A percentile compares a stretch with the other conserved stretches of the same genome.
Conservation (phyloP, 2,113 vertebrate species). For the Phyllostomus discolor region DNA sequence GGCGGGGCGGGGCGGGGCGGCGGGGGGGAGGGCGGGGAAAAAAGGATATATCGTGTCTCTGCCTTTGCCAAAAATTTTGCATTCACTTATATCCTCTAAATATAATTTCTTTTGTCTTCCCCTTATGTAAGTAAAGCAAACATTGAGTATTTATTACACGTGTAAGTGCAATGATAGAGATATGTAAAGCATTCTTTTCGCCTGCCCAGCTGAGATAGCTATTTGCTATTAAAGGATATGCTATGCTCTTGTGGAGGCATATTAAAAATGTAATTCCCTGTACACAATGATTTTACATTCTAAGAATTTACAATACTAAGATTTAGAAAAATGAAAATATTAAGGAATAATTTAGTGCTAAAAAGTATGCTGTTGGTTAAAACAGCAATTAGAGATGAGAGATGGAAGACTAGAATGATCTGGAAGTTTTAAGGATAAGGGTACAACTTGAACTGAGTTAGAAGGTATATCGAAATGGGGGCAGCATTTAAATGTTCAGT, state of each 20-base stretch:
- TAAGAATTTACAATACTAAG: background rate
- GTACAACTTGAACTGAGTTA: background rate
- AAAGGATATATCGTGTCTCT: background rate
- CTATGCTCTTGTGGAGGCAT: background rate
- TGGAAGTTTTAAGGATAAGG: background rate
- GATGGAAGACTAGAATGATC: background rate
- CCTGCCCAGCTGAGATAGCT: background rate
- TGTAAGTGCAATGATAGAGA: background rate
- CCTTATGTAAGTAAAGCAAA: constrained; percentile 7
- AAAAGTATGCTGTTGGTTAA: background rate
- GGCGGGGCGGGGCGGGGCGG: too few relatives aligned
- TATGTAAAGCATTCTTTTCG: background rate
- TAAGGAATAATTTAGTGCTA: background rate
- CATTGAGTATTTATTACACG: background rate
- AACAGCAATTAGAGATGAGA: background rate
- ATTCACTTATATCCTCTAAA: background rate
- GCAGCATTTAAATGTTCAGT: background rate
- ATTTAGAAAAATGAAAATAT: constrained; percentile 30
- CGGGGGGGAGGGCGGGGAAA: background rate
- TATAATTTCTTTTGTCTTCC: background rate
- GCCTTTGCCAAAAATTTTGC: background rate
- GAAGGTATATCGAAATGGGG: background rate
- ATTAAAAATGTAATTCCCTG: background rate
- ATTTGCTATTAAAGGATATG: background rate
- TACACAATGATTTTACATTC: constrained; percentile 3